phyloP scores from a whole-genome alignment of 2,888 invertebrate genomes.

The Exocentrus adspersus region DNA sequence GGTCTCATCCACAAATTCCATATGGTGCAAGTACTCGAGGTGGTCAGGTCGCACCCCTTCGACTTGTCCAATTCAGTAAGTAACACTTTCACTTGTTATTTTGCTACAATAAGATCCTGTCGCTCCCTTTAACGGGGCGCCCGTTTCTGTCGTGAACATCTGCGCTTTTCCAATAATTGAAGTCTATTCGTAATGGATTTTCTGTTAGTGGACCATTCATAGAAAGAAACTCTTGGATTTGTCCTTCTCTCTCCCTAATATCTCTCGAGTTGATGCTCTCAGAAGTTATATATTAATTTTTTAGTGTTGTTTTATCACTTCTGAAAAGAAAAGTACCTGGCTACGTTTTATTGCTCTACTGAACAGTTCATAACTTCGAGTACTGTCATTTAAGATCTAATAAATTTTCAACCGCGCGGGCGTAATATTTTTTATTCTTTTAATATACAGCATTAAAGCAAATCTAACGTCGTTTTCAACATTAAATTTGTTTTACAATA shows the following conservation, averaged over 20 bases:
- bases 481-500: not conserved
- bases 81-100: conserved; percentile 35
- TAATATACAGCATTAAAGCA: not conserved
- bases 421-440: not conserved
- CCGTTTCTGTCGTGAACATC: conserved; percentile 33
- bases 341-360: conserved; percentile 19
- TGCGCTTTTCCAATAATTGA: conserved; percentile 39
- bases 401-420: not conserved
- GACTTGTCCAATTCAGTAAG: conserved; percentile 81
- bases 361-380: not conserved
- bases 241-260: conserved; percentile 24
- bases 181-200: conserved; percentile 40
- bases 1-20: conserved; percentile 58
- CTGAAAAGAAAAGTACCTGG: conserved; percentile 25
- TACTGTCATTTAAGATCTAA: not conserved
- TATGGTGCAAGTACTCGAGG: conserved; percentile 86
- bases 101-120: conserved; percentile 27
- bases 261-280: conserved; percentile 23
- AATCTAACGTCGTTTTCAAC: not conserved
- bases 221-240: conserved; percentile 24
- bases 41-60: conserved; percentile 82
- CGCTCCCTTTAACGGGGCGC: conserved; percentile 22
- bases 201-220: conserved; percentile 34
- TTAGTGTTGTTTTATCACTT: conserved; percentile 30
- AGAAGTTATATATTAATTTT: conserved; percentile 32